Evolutionary conservation across 1,140 invertebrate species (phyloP), one percentile per base, ranked within the genome.

Genomic region (Drosophila bifasciata): DNA sequence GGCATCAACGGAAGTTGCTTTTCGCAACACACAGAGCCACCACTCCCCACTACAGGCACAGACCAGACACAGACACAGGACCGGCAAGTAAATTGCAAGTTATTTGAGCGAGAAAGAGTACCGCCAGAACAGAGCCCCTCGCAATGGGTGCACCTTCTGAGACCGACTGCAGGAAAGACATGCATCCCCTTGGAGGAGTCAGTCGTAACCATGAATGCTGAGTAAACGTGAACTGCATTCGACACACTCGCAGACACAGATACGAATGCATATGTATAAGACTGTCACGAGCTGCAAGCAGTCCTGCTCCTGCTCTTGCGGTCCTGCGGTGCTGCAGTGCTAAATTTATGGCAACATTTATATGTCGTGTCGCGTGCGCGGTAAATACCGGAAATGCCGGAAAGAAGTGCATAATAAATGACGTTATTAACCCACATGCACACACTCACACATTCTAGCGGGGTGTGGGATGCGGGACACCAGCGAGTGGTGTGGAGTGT

Each of bases 341-440:
- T 84, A 76, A 89, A 88, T 88, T 88, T 88, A 88, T 88, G 84
- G 84, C 75, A 88, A 88, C 83, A 89, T 88, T 88, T 88, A 88
- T 88, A 84, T 88, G 83, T 89, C 83, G 84, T 89, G 83, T 88
- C 83, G 83, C 84, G 84, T 89, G 84, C 84, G 83, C 83, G 83
- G 83, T 88, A 88, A 88, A 88, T 88, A 88, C 83, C 83, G 83
- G 83, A 88, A 88, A 88, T 88, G 62, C 83, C 83, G 84, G 84
- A 83, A 88, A 86, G 83, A 89, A 88, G 83, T 89, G 83, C 83
- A 88, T 88, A 88, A 88, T 88, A 88, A 88, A 88, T 88, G 83
- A 88, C 79, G 83, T 88, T 88, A 88, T 88, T 88, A 88, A 88
- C 83, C 83, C 79, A 89, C 83, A 88, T 89, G 71, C 60, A 86